These are phyloP conservation scores for Metacarcinus magister DNA, from an alignment of 2,888 invertebrate species.

Conservation along the genomic window DNA sequence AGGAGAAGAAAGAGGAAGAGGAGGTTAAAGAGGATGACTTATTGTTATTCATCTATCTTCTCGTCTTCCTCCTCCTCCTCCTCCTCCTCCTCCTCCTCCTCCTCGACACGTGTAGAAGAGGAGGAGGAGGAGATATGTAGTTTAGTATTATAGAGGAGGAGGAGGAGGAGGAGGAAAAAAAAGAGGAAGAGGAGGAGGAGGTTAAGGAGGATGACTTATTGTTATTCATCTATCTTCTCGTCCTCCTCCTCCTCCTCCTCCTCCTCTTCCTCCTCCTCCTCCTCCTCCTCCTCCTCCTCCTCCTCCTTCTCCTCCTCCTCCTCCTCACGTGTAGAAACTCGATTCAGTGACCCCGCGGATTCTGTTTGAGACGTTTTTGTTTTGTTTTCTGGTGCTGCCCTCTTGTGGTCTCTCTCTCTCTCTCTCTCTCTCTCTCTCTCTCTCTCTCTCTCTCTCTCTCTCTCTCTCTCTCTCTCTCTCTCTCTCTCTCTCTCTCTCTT, in stretches of 20 bases:
- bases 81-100: neutral
- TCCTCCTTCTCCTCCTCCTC: neutral
- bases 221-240: neutral
- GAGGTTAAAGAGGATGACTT: neutral
- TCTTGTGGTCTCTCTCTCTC: neutral
- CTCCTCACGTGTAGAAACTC: no score
- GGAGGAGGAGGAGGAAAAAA: neutral
- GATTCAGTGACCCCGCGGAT: neutral
- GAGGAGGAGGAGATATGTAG: neutral
- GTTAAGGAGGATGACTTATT: neutral
- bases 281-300: conserved; percentile 26
- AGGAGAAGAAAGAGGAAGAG: no score
- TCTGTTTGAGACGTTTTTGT: neutral
- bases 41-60: neutral
- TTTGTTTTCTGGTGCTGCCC: neutral
- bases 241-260: conserved; percentile 38
- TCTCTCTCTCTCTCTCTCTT: conserved; percentile 19
- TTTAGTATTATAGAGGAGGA: neutral
- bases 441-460: conserved; percentile 26
- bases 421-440: conserved; percentile 17
- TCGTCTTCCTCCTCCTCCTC: conserved; percentile 28
- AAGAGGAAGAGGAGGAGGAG: neutral
- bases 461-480: conserved; percentile 21
- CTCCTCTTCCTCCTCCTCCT: neutral
- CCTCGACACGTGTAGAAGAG: neutral